These are phyloP conservation scores for Oophaga pumilio DNA, from an alignment of 2,113 vertebrate genomes.

Conservation along the genomic window DNA sequence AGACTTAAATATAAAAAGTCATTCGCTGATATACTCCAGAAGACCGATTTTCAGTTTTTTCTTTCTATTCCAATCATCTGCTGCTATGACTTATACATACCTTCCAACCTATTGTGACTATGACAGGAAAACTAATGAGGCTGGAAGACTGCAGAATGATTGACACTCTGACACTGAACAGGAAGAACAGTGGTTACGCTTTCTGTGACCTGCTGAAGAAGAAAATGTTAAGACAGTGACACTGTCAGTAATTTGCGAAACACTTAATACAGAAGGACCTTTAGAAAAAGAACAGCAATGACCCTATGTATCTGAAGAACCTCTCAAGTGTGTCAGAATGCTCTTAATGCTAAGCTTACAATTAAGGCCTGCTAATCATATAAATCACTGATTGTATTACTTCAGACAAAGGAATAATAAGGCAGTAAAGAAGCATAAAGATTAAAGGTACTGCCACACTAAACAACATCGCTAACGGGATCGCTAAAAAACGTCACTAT, in stretches of 20 bases:
- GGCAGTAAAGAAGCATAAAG: background rate
- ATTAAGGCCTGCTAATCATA: no score
- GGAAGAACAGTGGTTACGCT: conserved; percentile 22
- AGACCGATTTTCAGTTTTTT: background rate
- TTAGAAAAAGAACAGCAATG: background rate
- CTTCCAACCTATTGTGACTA: conserved; percentile 56
- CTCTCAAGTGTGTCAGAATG: background rate
- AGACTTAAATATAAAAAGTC: background rate
- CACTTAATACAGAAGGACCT: conserved; percentile 17
- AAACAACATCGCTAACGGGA: no score
- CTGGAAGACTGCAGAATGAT: conserved; percentile 45
- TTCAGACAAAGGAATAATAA: background rate
- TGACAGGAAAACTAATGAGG: conserved; percentile 50
- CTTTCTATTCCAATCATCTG: background rate
- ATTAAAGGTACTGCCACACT: no score
- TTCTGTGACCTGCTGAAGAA: conserved; percentile 52
- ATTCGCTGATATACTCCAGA: background rate
- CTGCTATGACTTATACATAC: conserved; percentile 52
- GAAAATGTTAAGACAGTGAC: conserved; percentile 50
- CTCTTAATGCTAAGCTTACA: background rate
- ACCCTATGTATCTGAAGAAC: background rate
- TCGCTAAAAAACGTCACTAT: no score
- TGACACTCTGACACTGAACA: conserved; percentile 48
- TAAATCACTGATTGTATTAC: background rate
- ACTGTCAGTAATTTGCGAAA: conserved; percentile 2